Evolutionary conservation across 2,113 vertebrate species (phyloP).

Genomic region (Callocephalon fimbriatum): DNA sequence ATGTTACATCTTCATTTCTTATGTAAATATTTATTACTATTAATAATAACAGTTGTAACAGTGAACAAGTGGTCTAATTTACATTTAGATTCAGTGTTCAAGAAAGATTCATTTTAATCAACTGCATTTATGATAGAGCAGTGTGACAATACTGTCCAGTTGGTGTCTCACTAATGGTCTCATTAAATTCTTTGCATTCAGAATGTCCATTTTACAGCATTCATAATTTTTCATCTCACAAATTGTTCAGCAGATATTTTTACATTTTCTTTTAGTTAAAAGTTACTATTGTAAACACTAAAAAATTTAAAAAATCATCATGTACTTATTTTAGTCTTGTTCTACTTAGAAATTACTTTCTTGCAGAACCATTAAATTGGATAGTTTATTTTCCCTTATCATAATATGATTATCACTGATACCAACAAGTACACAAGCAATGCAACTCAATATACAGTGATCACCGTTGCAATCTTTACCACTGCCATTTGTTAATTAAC

Average conservation of each 20-base stretch:
- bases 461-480: neutral
- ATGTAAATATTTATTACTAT: neutral
- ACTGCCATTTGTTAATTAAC: neutral
- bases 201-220: neutral
- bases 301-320: neutral
- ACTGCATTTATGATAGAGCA: neutral
- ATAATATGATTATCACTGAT: neutral
- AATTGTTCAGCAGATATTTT: neutral
- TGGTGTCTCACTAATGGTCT: neutral
- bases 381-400: neutral
- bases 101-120: neutral
- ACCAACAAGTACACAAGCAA: neutral
- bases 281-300: neutral
- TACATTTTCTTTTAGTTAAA: neutral
- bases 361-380: neutral
- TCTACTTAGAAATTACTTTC: neutral
- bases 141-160: neutral
- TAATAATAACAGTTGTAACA: neutral
- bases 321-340: neutral
- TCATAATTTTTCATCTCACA: neutral
- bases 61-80: neutral
- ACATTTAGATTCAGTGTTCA: neutral
- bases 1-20: neutral
- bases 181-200: constrained; percentile 19
- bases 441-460: neutral